Base-by-base conservation (phyloP, 37 sponge, comb jelly and placozoan genomes). In the Ianthella basta region DNA sequence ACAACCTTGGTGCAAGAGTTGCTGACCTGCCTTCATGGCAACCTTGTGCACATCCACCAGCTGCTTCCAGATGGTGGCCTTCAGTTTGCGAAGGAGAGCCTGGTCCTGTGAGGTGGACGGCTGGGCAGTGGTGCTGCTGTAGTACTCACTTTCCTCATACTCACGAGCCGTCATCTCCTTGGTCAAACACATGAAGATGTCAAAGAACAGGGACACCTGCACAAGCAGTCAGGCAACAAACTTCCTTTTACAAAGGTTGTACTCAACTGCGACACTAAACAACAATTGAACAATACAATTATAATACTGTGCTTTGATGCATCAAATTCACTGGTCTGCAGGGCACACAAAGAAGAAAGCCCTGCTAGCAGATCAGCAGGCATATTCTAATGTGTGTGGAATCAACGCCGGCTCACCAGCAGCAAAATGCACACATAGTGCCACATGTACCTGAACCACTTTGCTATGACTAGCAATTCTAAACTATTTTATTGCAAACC, bases 171-270 rank as follows among this genome's bases (percentile, higher is more conserved):
- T 57, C 37, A 95, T 86, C 57, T 89, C 88, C 10, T 83, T 85
- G 38, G 96, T 88, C 74, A 95, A 77, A 40, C 91, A 92, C 44
- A 90, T 85, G 39, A 95, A 81, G 32, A 95, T 92, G 84, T 95
- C 96, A 80, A 92, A 95, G 91, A 92, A 95, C 33, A 95, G 87
- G 16, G 96, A 95, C 63, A 95, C 82, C 91, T 93, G 74, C 39
- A 32, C 20, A 27, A n/a, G 36, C 59, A 80, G 15, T n/a, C n/a
- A n/a, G n/a, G n/a, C 24, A 65, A 13, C 12, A 32, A 15, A 34
- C 27, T 12, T 34, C 33, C 33, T 13, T 54, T 34, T 18, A 40
- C 14, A 77, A 13, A 77, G 16, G 25, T 18, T 21, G 20, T 21
- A 21, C 36, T 23, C 35, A 70, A 70, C 73, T 21, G 19, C 36